These are phyloP conservation scores for Toxotes jaculatrix DNA, from an alignment of 2,113 vertebrate genomes.

Conservation along the genomic window DNA sequence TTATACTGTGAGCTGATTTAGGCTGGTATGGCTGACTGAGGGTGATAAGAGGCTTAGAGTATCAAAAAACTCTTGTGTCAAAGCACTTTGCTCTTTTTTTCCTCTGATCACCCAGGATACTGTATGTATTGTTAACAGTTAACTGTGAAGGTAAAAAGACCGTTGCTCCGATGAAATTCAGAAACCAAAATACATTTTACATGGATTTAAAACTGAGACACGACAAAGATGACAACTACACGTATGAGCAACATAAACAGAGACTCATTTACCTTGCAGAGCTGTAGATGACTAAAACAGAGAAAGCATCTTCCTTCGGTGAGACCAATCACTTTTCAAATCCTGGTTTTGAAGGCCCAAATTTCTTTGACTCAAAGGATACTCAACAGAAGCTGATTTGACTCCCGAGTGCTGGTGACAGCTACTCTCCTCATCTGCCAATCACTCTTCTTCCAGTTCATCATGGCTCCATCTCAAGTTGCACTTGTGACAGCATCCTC, in stretches of 20 bases:
- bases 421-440: conserved; percentile 2
- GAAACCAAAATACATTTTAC: not conserved
- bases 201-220: not conserved
- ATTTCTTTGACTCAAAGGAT: not conserved
- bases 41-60: conserved; percentile 65
- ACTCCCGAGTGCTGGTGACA: conserved; percentile 13
- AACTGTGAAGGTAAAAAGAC: not conserved
- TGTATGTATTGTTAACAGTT: conserved; percentile 13
- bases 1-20: conserved; percentile 37
- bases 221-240: not conserved
- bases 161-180: not conserved
- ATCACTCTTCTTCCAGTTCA: conserved; percentile 42
- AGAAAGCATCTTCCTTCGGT: not conserved
- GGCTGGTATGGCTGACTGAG: conserved; percentile 23
- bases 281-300: not conserved
- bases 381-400: not conserved
- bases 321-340: not conserved
- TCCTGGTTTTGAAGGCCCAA: not conserved
- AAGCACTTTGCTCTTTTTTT: conserved; percentile 35
- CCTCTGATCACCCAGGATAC: conserved; percentile 19
- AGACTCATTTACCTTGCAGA: not conserved
- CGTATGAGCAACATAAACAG: not conserved
- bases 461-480: conserved; percentile 64
- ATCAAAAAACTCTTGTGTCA: conserved; percentile 18
- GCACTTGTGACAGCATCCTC: conserved; percentile 51